phyloP scores from a whole-genome alignment of 2,113 vertebrate species.

The Microtus oregoni region DNA sequence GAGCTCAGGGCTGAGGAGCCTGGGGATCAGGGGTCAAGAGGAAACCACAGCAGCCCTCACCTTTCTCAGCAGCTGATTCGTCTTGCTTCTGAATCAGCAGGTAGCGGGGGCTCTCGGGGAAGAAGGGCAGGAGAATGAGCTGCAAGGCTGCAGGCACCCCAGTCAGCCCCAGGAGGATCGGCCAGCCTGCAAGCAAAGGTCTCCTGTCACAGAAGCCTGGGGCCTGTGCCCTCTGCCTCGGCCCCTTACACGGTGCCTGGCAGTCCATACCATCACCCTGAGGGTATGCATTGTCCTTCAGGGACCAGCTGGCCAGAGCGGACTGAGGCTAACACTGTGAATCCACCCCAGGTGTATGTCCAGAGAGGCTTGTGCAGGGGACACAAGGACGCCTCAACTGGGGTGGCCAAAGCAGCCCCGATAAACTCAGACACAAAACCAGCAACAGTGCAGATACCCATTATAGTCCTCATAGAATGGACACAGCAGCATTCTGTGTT shows the following conservation, averaged over 20 bases:
- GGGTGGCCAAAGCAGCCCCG: background rate
- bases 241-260: background rate
- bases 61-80: constrained; percentile 85
- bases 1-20: accelerated
- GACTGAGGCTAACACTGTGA: accelerated
- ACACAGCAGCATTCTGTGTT: accelerated
- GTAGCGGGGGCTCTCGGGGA: constrained; percentile 95
- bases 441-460: accelerated
- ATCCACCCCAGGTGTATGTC: accelerated
- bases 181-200: constrained; percentile 90
- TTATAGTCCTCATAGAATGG: accelerated
- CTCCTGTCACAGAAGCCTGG: accelerated
- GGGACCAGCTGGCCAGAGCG: background rate
- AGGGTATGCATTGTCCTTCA: background rate
- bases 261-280: accelerated
- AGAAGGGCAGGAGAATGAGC: constrained; percentile 92
- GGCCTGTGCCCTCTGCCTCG: accelerated
- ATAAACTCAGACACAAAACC: accelerated
- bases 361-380: background rate
- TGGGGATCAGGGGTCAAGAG: too few relatives aligned
- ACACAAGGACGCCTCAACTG: background rate
- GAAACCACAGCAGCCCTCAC: constrained; percentile 70
- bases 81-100: constrained; percentile 92
- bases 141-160: constrained; percentile 91
- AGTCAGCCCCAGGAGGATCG: constrained; percentile 92